Evolutionary conservation across 1,140 invertebrate species (phyloP).

Genomic region (honey bee (Apis mellifera)): Amel_HAv3.1 CM009941.2:14279001-14279500

Average conservation of each 20-base stretch:
- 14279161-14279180: no score
- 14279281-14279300: no score
- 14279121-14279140: background rate
- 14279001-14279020: background rate
- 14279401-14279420: conserved; percentile 19
- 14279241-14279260: background rate
- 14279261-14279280: background rate
- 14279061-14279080: background rate
- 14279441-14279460: conserved; percentile 20
- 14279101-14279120: background rate
- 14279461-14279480: background rate
- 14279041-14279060: background rate
- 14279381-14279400: conserved; percentile 27
- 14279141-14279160: background rate
- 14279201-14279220: background rate
- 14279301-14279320: background rate
- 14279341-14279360: background rate
- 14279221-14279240: background rate
- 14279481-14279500: background rate
- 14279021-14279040: background rate
- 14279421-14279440: conserved; percentile 27
- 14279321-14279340: background rate
- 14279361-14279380: conserved; percentile 21
- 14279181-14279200: background rate
- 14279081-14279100: background rate